Evolutionary conservation across 2,797 vertebrate genomes (phyloP), one percentile per base, ranked within the genome.

Genomic region (Rhadinocentrus ornatus): DNA sequence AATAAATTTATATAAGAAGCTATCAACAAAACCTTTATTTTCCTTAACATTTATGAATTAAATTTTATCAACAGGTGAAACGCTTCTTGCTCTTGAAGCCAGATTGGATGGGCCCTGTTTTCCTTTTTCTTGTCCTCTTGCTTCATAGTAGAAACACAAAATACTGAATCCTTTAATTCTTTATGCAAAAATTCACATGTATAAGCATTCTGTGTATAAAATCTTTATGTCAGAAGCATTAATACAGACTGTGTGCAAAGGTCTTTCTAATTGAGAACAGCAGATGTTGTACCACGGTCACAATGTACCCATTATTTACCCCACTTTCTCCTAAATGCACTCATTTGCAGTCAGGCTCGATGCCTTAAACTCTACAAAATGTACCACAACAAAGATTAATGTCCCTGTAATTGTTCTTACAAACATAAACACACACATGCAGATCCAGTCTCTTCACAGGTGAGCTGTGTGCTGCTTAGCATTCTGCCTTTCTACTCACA

Each of bases 391-490:
- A 65, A 50, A 52, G 32, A 31, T 54, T 41, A 50, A 55, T 26
- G n/a, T 34, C 44, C 26, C 2, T 44, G 50, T 65, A 69, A 69
- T 59, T 55, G 27, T 56, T 11, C 58, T 29, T 64, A 15, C 26
- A 35, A 29, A 61, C 53, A 32, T 4, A 31, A 26, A 55, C 59
- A 44, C 56, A 60, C 64, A 44, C 58, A 32, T 18, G n/a, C 31
- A 63, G 41, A 69, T 46, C 20, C 52, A 29, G 16, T 63, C 44
- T 63, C 50, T 22, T 72, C 50, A 81, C 68, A 81, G 61, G 73
- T 85, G 65, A 81, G 57, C 22, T n/a, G 27, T 48, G 68, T 56
- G 24, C 74, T 77, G 59, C 35, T 90, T 80, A 81, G 63, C 73
- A 86, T 91, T 88, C 80, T 0, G 35, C 62, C 46, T 48, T 26